Percentiles rank a stretch among this genome's conserved stretches.
These are phyloP conservation scores for Mimas tiliae DNA, from an alignment of 2,888 invertebrate species.

Conservation along the genomic window DNA sequence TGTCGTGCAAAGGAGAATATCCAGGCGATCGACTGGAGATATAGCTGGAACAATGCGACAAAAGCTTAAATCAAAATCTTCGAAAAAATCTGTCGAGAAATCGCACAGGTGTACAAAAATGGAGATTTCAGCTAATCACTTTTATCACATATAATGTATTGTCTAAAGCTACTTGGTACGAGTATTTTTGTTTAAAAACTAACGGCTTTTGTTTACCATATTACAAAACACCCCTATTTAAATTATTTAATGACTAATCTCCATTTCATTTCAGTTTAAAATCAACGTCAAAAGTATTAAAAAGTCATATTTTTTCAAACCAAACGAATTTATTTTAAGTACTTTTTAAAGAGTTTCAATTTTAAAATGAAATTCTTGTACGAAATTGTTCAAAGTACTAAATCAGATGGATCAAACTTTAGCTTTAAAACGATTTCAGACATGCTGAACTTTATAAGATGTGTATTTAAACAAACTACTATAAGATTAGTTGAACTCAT, in stretches of 20 bases:
- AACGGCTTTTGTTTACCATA: too few species aligned
- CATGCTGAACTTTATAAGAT: not conserved
- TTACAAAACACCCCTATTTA: too few species aligned
- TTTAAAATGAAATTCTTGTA: slow-evolving; percentile 9
- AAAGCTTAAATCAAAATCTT: too few species aligned
- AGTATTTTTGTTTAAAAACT: too few species aligned
- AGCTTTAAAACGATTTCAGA: slow-evolving; percentile 8
- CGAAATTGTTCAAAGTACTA: slow-evolving; percentile 1
- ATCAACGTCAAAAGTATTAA: not conserved
- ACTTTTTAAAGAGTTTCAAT: not conserved
- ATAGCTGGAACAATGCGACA: too few species aligned
- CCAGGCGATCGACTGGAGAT: too few species aligned
- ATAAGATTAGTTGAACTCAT: not conserved
- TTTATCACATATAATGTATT: too few species aligned
- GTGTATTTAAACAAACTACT: slow-evolving; percentile 7
- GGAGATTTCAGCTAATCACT: too few species aligned
- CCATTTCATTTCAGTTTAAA: not conserved
- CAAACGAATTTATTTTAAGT: not conserved
- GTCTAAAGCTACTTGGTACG: too few species aligned
- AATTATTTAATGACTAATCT: not conserved
- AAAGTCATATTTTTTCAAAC: not conserved
- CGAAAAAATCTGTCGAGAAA: too few species aligned
- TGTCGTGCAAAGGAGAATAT: too few species aligned
- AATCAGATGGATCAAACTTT: slow-evolving; percentile 11
- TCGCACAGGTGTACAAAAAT: too few species aligned